Percentiles rank a stretch among this genome's conserved stretches.
phyloP scores from a whole-genome alignment of 2,113 vertebrate genomes.

The Falco punctatus region DNA sequence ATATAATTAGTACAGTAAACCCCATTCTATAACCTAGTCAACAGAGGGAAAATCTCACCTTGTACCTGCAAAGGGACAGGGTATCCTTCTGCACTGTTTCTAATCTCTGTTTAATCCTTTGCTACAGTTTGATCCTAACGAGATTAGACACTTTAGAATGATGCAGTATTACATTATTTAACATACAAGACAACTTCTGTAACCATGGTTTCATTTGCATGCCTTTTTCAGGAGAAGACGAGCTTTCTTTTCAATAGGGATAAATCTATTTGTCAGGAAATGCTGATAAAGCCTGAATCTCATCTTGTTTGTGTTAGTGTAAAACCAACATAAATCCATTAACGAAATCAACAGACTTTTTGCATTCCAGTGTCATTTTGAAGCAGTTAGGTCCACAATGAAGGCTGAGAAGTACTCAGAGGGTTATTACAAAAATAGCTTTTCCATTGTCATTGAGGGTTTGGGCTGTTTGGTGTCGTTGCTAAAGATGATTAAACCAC shows the following conservation, averaged over 20 bases:
- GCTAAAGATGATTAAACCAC: background rate
- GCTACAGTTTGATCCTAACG: background rate
- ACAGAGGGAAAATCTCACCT: background rate
- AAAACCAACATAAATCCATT: background rate
- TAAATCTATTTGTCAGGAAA: background rate
- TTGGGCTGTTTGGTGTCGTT: fast-evolving
- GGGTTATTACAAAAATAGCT: background rate
- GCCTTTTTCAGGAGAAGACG: background rate
- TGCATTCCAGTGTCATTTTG: too few species aligned
- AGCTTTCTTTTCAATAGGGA: background rate
- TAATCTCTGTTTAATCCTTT: background rate
- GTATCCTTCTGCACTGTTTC: background rate
- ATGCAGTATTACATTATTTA: background rate
- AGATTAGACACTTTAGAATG: background rate
- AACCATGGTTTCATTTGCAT: background rate
- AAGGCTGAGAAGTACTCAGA: background rate
- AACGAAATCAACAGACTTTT: background rate
- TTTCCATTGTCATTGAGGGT: background rate
- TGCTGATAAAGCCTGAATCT: background rate
- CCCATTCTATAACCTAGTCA: background rate
- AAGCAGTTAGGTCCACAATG: background rate
- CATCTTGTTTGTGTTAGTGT: background rate
- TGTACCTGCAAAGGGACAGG: background rate
- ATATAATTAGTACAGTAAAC: background rate
- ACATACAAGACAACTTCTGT: background rate